Evolutionary conservation across 2,888 invertebrate genomes (phyloP).

Genomic region (Leucophora obtusa): DNA sequence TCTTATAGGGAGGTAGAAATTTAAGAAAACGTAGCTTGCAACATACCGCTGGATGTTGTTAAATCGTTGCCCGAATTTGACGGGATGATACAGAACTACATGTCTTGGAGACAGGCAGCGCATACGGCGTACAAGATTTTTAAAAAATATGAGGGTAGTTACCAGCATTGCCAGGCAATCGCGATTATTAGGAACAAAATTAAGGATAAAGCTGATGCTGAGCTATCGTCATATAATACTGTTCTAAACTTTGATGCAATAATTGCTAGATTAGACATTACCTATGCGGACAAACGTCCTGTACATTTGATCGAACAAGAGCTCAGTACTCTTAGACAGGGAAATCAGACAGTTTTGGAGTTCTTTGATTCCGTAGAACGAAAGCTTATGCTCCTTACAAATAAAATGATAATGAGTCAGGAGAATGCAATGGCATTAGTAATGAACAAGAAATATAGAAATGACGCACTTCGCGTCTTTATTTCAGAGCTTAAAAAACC

Average conservation of each 20-base stretch:
- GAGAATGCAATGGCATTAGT: too few relatives aligned
- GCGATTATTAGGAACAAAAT: constrained; percentile 56
- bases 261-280: constrained; percentile 47
- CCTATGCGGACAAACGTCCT: constrained; percentile 41
- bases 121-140: too few relatives aligned
- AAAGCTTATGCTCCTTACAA: too few relatives aligned
- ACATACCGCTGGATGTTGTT: too few relatives aligned
- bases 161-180: constrained; percentile 51
- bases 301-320: constrained; percentile 56
- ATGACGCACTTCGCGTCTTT: constrained; percentile 20
- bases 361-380: too few relatives aligned
- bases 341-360: constrained; percentile 42
- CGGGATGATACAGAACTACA: too few relatives aligned
- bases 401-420: too few relatives aligned
- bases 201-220: constrained; percentile 37
- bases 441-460: constrained; percentile 24
- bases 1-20: too few relatives aligned
- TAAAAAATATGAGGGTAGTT: too few relatives aligned
- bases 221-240: constrained; percentile 50
- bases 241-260: constrained; percentile 53
- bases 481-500: neutral
- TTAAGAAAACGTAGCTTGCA: too few relatives aligned
- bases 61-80: too few relatives aligned
- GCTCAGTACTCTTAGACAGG: constrained; percentile 48
- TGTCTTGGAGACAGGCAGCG: too few relatives aligned